phyloP scores from a whole-genome alignment of 2,888 invertebrate species.

The Nomada hirtipes region DNA sequence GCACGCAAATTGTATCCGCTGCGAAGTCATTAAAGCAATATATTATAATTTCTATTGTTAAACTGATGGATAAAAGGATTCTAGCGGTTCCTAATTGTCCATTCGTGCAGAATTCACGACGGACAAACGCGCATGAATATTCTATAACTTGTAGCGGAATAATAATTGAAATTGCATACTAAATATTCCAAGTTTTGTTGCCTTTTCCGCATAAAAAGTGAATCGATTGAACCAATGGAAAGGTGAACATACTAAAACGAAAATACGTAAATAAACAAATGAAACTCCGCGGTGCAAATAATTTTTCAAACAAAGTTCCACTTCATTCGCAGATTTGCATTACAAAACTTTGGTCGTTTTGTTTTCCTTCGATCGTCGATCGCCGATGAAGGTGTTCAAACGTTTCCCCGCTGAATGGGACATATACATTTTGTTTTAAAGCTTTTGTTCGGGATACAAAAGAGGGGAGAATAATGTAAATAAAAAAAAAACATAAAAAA shows the following conservation, averaged over 20 bases:
- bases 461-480: not conserved
- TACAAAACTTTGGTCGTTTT: not conserved
- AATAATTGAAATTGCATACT: not conserved
- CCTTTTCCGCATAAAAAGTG: too few relatives aligned
- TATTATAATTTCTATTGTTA: slow-evolving; percentile 6
- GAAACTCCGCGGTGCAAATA: slow-evolving; percentile 5
- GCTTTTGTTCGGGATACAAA: not conserved
- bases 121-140: not conserved
- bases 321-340: not conserved
- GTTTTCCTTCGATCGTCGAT: not conserved
- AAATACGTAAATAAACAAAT: too few relatives aligned
- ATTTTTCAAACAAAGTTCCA: not conserved
- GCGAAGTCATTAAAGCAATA: not conserved
- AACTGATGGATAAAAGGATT: not conserved
- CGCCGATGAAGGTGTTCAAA: slow-evolving; percentile 9
- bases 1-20: not conserved
- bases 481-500: not conserved
- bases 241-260: too few relatives aligned
- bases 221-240: too few relatives aligned
- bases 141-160: not conserved
- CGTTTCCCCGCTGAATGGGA: not conserved
- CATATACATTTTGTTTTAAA: not conserved
- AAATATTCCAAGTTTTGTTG: not conserved
- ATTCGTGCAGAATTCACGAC: not conserved
- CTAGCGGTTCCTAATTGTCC: not conserved